These are phyloP conservation scores for Chlamydotis undulata DNA, from an alignment of 2,113 vertebrate genomes.

Conservation along the genomic window DNA sequence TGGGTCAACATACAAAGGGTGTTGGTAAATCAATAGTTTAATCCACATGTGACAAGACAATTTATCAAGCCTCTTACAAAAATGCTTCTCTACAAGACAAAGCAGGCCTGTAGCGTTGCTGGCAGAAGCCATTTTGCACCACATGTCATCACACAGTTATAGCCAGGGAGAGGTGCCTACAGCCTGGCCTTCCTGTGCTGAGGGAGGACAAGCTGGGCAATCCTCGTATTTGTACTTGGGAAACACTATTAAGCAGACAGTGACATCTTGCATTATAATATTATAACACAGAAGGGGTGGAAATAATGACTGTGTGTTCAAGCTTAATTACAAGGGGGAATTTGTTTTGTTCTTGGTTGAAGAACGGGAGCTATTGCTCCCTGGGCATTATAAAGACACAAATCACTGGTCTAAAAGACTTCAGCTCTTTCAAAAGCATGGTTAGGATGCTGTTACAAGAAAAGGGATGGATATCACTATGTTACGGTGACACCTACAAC, in stretches of 20 bases:
- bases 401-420: background rate
- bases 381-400: background rate
- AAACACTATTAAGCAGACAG: conserved; percentile 59
- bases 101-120: conserved; percentile 26
- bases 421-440: background rate
- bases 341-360: conserved; percentile 12
- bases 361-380: background rate
- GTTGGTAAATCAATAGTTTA: conserved; percentile 81
- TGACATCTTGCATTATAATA: conserved; percentile 55
- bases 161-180: conserved; percentile 31
- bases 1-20: conserved; percentile 70
- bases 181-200: background rate
- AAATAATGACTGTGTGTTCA: conserved; percentile 59
- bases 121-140: conserved; percentile 58
- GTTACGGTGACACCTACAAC: background rate
- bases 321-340: conserved; percentile 35
- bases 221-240: conserved; percentile 7
- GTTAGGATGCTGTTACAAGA: background rate
- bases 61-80: conserved; percentile 71
- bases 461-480: background rate
- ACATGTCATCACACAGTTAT: background rate
- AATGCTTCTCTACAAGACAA: conserved; percentile 60
- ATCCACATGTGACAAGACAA: conserved; percentile 71
- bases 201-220: conserved; percentile 54
- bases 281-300: conserved; percentile 16